Percentiles rank a stretch among this genome's conserved stretches.
Conservation (phyloP, 2,888 invertebrate genomes). For the Choristoneura rosaceana region DNA sequence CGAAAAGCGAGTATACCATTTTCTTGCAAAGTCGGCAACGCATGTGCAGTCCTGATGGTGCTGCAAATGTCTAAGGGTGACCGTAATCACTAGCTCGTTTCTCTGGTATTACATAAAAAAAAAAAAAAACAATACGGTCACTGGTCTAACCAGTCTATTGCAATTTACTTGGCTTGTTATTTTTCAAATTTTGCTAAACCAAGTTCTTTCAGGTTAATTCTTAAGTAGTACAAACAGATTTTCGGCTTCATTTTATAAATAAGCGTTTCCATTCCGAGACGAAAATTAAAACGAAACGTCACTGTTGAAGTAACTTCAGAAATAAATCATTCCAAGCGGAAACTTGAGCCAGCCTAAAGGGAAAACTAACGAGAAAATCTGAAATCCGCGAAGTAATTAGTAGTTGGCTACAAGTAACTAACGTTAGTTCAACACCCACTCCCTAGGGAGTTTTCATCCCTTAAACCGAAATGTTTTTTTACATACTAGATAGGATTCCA, state of each 20-base stretch:
- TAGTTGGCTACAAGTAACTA: constrained; percentile 40
- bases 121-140: no score
- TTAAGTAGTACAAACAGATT: neutral
- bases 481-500: neutral
- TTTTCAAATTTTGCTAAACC: no score
- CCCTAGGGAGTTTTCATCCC: constrained; percentile 10
- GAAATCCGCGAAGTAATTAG: constrained; percentile 35
- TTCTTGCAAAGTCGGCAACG: no score
- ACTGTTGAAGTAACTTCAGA: constrained; percentile 35
- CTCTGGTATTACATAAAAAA: no score
- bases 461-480: neutral
- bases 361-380: constrained; percentile 41
- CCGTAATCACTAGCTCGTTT: no score
- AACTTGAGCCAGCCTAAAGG: constrained; percentile 40
- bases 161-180: no score
- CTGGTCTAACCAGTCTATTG: no score
- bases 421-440: constrained; percentile 3
- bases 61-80: no score
- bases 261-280: neutral
- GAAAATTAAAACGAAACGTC: constrained; percentile 13
- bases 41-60: no score
- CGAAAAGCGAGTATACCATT: no score
- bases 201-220: neutral
- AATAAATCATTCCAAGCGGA: constrained; percentile 39
- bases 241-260: neutral